Percentiles rank a stretch among this genome's conserved stretches.
Evolutionary conservation across 2,888 invertebrate genomes (phyloP).

Genomic region (Platycheirus albimanus): DNA sequence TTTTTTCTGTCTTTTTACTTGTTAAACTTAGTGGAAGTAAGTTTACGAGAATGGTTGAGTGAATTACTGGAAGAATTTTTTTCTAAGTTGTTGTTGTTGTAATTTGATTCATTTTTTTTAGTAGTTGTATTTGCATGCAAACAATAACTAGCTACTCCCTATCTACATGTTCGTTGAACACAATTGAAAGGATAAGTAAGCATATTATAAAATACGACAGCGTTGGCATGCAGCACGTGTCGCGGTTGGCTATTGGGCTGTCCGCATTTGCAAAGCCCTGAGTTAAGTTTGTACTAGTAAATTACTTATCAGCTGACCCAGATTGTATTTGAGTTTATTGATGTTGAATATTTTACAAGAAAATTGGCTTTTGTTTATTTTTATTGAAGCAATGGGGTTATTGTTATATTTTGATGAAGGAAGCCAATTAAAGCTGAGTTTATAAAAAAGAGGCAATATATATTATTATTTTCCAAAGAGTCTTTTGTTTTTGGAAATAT

Average conservation of each 20-base stretch:
- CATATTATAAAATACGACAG: neutral
- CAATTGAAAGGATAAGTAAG: slow-evolving; percentile 48
- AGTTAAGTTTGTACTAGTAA: slow-evolving; percentile 14
- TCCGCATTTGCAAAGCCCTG: neutral
- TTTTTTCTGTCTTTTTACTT: slow-evolving; percentile 20
- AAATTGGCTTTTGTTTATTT: neutral
- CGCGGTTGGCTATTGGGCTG: too few species aligned
- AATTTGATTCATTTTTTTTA: slow-evolving; percentile 14
- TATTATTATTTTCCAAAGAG: too few species aligned
- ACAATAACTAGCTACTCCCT: slow-evolving; percentile 41
- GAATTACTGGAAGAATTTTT: slow-evolving; percentile 21
- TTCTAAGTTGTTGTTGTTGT: neutral
- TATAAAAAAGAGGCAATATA: neutral
- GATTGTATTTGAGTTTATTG: slow-evolving; percentile 31
- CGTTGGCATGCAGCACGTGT: neutral
- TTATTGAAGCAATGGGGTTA: neutral
- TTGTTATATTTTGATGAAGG: neutral
- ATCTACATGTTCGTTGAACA: slow-evolving; percentile 37
- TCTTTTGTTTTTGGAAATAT: too few species aligned
- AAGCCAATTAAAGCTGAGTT: neutral
- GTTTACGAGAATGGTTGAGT: slow-evolving; percentile 51
- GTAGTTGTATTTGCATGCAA: slow-evolving; percentile 42
- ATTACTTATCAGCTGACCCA: slow-evolving; percentile 36
- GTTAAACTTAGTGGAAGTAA: slow-evolving; percentile 45
- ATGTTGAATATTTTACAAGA: slow-evolving; percentile 31